phyloP scores from a whole-genome alignment of 2,113 vertebrate genomes.

The Spilogale gracilis region DNA sequence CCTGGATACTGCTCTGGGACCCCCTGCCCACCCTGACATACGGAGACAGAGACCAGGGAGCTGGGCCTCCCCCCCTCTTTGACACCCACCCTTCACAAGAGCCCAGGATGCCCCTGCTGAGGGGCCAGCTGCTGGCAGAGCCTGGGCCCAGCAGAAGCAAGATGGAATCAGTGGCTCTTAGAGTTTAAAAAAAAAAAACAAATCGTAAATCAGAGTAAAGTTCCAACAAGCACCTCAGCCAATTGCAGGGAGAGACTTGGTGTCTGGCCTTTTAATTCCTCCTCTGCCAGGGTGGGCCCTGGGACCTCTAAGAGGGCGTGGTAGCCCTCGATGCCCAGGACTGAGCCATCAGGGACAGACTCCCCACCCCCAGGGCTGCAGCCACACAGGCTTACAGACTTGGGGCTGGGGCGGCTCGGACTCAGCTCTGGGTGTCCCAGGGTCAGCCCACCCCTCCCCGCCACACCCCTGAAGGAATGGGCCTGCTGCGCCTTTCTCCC shows the following conservation, averaged over 20 bases:
- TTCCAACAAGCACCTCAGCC: background rate
- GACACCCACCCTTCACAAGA: background rate
- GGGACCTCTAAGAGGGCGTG: background rate
- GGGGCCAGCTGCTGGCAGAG: background rate
- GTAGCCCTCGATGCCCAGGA: constrained; percentile 10
- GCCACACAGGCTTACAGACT: constrained; percentile 13
- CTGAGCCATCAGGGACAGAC: constrained; percentile 79
- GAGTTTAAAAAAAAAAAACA: background rate
- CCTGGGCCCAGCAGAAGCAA: constrained; percentile 18
- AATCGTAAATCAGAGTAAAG: background rate
- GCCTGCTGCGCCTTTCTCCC: background rate
- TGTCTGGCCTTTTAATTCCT: constrained; percentile 61
- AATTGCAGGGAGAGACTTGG: background rate
- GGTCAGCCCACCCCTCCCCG: constrained; percentile 1
- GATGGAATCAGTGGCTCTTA: background rate
- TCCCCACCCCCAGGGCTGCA: constrained; percentile 45
- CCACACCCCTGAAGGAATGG: background rate
- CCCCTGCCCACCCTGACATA: background rate
- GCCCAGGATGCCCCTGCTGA: background rate
- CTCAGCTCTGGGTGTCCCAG: constrained; percentile 63
- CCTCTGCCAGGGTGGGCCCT: constrained; percentile 5
- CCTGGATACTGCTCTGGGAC: background rate
- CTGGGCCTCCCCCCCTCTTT: constrained; percentile 61
- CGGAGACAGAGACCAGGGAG: constrained; percentile 58
- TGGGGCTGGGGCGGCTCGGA: constrained; percentile 65